Evolutionary conservation across 2,888 invertebrate species (phyloP).

Genomic region (Sturmia bella): DNA sequence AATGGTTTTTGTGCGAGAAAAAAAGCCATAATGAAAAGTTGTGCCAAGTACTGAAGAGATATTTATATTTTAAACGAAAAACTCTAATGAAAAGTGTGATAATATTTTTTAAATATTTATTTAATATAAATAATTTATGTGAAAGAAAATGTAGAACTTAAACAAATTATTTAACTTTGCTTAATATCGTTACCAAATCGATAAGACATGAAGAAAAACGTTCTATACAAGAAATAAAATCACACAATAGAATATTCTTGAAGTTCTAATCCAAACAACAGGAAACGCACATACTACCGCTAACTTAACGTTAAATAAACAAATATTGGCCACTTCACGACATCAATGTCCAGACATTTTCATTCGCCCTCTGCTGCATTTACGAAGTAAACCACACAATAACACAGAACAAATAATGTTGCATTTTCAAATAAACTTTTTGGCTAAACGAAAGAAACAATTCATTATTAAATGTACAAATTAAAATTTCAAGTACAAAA

Average conservation of each 20-base stretch:
- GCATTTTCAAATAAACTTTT: neutral
- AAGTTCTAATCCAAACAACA: conserved; percentile 28
- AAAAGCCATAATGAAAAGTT: conserved; percentile 75
- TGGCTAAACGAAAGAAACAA: conserved; percentile 17
- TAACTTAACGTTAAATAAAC: conserved; percentile 47
- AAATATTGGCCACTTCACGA: conserved; percentile 9
- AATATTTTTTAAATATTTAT: conserved; percentile 78
- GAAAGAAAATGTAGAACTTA: conserved; percentile 59
- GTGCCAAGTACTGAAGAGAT: conserved; percentile 81
- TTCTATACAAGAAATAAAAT: conserved; percentile 25
- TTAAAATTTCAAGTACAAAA: conserved; percentile 53
- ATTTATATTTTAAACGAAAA: conserved; percentile 5
- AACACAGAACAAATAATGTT: conserved; percentile 5
- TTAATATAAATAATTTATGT: conserved; percentile 70
- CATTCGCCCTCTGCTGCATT: neutral
- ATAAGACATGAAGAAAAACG: conserved; percentile 3
- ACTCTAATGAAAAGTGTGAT: conserved; percentile 79
- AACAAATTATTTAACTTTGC: conserved; percentile 30
- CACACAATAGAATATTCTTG: conserved; percentile 36
- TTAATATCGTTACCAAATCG: conserved; percentile 9
- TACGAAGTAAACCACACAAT: conserved; percentile 1
- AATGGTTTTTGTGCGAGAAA: conserved; percentile 28
- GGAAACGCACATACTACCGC: conserved; percentile 62
- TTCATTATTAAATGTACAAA: conserved; percentile 49
- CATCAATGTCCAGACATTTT: neutral